Evolutionary conservation across 2,113 vertebrate species (phyloP).

Genomic region (Oncorhynchus keta): DNA sequence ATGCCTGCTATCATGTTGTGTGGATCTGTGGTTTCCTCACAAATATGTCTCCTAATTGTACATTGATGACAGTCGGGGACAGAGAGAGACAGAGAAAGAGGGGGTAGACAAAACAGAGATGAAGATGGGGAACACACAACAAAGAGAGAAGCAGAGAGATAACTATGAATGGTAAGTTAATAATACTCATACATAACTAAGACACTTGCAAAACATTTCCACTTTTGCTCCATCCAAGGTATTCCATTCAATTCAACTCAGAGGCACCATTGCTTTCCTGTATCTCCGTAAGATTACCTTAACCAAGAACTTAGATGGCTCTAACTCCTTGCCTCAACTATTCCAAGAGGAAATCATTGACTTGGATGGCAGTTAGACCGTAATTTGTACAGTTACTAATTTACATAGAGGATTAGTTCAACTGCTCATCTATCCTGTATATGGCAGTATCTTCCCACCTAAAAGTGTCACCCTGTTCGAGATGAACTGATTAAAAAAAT

Average conservation of each 20-base stretch:
- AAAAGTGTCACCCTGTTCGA: constrained; percentile 28
- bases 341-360: constrained; percentile 17
- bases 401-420: constrained; percentile 26
- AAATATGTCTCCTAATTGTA: constrained; percentile 67
- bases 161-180: background rate
- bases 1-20: constrained; percentile 50
- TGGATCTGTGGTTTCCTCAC: constrained; percentile 46
- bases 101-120: background rate
- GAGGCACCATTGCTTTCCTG: background rate
- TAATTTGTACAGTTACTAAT: constrained; percentile 2
- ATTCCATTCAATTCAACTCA: background rate
- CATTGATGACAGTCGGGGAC: constrained; percentile 55
- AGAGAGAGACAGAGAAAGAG: constrained; percentile 17
- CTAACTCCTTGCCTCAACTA: background rate
- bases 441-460: constrained; percentile 35
- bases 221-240: constrained; percentile 7
- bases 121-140: background rate
- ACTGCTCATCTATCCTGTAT: constrained; percentile 5
- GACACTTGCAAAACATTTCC: constrained; percentile 20
- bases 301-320: too few species aligned
- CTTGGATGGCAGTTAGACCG: background rate
- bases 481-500: constrained; percentile 32
- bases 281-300: too few species aligned
- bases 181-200: constrained; percentile 7
- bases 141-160: background rate